Conservation (phyloP, 1,140 invertebrate genomes). For the Chelonus insularis region DNA sequence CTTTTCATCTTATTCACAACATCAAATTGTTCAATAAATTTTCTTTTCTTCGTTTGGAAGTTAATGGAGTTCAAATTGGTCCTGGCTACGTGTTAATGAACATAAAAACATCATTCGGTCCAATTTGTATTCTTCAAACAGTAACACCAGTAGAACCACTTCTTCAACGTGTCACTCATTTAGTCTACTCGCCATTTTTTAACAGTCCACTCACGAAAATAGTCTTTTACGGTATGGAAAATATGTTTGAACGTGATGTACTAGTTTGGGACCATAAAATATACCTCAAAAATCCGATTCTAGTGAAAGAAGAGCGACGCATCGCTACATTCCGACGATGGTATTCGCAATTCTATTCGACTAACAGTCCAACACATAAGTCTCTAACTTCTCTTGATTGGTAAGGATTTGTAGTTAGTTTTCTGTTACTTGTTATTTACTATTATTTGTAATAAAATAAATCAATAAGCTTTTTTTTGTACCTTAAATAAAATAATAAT, state of each 20-base stretch:
- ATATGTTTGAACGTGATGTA: conserved; percentile 85
- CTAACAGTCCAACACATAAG: conserved; percentile 69
- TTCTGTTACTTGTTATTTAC: no score
- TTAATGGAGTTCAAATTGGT: conserved; percentile 73
- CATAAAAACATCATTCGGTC: conserved; percentile 65
- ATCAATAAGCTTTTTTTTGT: no score
- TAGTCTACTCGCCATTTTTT: conserved; percentile 68
- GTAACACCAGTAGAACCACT: conserved; percentile 81
- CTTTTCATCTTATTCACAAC: conserved; percentile 64
- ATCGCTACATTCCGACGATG: conserved; percentile 76
- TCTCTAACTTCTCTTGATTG: conserved; percentile 49
- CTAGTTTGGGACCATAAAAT: conserved; percentile 88
- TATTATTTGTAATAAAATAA: no score
- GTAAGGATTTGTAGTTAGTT: no score
- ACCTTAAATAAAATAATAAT: no score
- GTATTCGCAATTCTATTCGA: conserved; percentile 87
- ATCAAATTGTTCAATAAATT: conserved; percentile 63
- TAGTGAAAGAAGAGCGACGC: conserved; percentile 75
- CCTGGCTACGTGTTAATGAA: conserved; percentile 76
- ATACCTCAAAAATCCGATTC: conserved; percentile 70
- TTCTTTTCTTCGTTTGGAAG: conserved; percentile 60
- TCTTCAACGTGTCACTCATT: conserved; percentile 76
- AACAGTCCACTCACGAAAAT: conserved; percentile 70
- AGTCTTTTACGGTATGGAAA: conserved; percentile 71
- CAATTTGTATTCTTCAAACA: conserved; percentile 73